Conservation (phyloP, 53 echinoderm and acorn worm genomes). For the Astropecten irregularis region DNA sequence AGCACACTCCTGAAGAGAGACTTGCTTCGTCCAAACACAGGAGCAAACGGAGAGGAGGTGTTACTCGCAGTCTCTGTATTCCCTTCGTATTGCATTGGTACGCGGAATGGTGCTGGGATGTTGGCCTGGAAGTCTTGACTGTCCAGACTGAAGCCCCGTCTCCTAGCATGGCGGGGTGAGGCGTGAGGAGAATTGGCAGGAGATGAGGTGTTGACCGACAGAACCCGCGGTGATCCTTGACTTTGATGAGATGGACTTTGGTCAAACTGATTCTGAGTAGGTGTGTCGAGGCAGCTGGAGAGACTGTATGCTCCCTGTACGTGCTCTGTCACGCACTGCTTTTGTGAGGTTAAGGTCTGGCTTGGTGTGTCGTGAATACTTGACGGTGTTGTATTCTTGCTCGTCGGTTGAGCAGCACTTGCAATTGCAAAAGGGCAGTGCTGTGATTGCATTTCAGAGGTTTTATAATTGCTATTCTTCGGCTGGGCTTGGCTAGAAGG, state of each 20-base stretch:
- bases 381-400: not conserved
- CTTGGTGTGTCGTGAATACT: not conserved
- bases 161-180: slow-evolving; percentile 52
- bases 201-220: slow-evolving; percentile 56
- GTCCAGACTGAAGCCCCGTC: slow-evolving; percentile 49
- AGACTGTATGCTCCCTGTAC: slow-evolving; percentile 6
- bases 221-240: not conserved
- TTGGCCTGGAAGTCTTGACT: slow-evolving; percentile 67
- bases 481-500: not conserved
- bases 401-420: slow-evolving; percentile 13
- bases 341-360: not conserved
- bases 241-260: slow-evolving; percentile 14
- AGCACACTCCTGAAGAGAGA: slow-evolving; percentile 80
- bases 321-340: slow-evolving; percentile 12
- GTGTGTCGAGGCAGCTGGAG: not conserved
- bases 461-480: slow-evolving; percentile 16
- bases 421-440: slow-evolving; percentile 16
- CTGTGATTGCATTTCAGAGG: slow-evolving; percentile 47
- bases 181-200: slow-evolving; percentile 62
- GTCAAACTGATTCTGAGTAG: not conserved
- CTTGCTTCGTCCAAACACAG: slow-evolving; percentile 69
- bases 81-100: slow-evolving; percentile 47
- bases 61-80: slow-evolving; percentile 25
- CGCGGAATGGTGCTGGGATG: slow-evolving; percentile 69
- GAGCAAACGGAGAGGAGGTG: slow-evolving; percentile 60